Evolutionary conservation across 2,797 vertebrate species (phyloP), one percentile per base, ranked within the genome.

Genomic region (Coregonus suidteri): DNA sequence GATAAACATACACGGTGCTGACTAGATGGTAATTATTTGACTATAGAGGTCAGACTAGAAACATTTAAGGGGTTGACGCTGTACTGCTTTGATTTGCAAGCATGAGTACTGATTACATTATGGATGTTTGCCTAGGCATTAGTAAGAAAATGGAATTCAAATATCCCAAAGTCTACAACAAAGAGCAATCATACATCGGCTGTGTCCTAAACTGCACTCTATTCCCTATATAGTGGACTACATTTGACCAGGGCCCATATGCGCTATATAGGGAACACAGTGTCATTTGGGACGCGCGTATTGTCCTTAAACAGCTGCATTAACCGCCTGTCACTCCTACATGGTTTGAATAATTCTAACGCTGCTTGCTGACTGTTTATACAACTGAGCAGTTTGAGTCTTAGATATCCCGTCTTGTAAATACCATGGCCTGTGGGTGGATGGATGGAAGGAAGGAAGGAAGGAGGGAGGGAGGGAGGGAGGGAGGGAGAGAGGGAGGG

Each of bases 101-200:
- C 59, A 31, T 70, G 79, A 59, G 65, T 66, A 77, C 79, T 85
- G 73, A 83, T 87, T 82, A 84, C 75, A 75, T 69, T 11, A 62
- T 66, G 64, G 0, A 59, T 68, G 80, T 85, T 84, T 84, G 82
- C 78, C 81, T 78, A 79, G 81, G 77, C 74, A 84, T 87, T 85
- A 85, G 75, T 62, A 80, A 75, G 70, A 83, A 86, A 86, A 87
- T 87, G 84, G 82, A 84, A 85, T 84, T 86, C 82, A 86, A 83
- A 86, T 82, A 84, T 81, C 3, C 76, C 77, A 78, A 83, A 85
- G 80, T 83, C 83, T 82, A 80, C 80, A 76, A 74, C 79, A 82
- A 80, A 75, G 77, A 79, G 73, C 68, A 76, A 77, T 82, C 77
- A 75, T 34, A 64, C 74, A 67, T 34, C 66, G 67, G 20, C 20